Evolutionary conservation across 2,113 vertebrate species (phyloP), one percentile per base, ranked within the genome.

Genomic region (Phyllopteryx taeniolatus): DNA sequence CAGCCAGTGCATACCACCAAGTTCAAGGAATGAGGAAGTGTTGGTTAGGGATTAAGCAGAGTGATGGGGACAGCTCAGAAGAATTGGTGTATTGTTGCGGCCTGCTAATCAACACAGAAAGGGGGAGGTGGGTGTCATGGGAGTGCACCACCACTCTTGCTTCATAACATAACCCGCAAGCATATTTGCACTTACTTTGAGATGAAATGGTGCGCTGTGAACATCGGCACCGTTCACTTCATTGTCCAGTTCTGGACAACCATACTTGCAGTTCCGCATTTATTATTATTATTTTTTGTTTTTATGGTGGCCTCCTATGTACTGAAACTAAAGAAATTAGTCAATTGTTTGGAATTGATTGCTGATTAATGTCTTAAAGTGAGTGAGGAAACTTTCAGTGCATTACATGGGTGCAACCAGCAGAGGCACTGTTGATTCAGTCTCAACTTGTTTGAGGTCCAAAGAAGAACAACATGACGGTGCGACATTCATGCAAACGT

Each of bases 61-160:
- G 67, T 56, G 68, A 73, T 74, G 27, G 10, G 73, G 69, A 75
- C 54, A 61, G 73, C 61, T 78, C 59, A 57, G 68, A 84, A 91
- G 88, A 92, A 88, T 86, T 17, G 15, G 62, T 13, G 80, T 77
- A 81, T 92, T 92, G 87, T 92, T 90, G 77, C 15, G 47, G 76
- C 68, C 68, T 81, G 79, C 80, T 87, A 86, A 88, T 92, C 84
- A 86, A 86, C 89, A 86, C 71, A 33, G 81, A 75, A 79, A 81
- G 68, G 70, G 73, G 73, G 61, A 67, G 77, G 74, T 80, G 62
- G 69, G 42, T 80, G 27, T 76, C 35, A 68, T n/a, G 60, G 73
- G 72, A 64, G 54, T 76, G 76, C 27, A 65, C 10, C 65, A 42
- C 62, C 59, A 7, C 63, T 46, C 68, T 75, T 17, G 8, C 46